These are phyloP conservation scores for Athalia cordata DNA, from an alignment of 2,888 invertebrate genomes.

Conservation along the genomic window DNA sequence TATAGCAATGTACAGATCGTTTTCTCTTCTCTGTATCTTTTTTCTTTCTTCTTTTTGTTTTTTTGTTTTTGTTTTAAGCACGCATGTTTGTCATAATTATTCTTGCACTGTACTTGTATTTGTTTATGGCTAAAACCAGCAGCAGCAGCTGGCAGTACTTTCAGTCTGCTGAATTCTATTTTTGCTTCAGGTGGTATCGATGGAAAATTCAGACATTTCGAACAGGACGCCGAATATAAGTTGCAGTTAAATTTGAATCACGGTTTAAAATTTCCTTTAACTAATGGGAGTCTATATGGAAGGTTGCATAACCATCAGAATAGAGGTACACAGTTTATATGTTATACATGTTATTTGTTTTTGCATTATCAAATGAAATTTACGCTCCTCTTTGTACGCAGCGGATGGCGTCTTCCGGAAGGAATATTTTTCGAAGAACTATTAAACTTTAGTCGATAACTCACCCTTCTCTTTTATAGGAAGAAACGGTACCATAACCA, in stretches of 20 bases:
- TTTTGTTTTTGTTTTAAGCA: too few relatives aligned
- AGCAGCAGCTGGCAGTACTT: neutral
- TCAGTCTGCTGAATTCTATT: slow-evolving; percentile 43
- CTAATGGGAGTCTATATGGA: slow-evolving; percentile 78
- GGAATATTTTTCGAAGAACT: neutral
- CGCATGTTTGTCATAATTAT: too few relatives aligned
- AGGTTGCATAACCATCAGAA: slow-evolving; percentile 74
- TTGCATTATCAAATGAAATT: too few relatives aligned
- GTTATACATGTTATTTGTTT: slow-evolving; percentile 4
- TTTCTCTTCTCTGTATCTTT: too few relatives aligned
- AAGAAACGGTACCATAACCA: slow-evolving; percentile 65
- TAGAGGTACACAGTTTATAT: slow-evolving; percentile 59
- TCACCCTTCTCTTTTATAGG: slow-evolving; percentile 51
- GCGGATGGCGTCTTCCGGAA: neutral
- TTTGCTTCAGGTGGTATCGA: slow-evolving; percentile 75
- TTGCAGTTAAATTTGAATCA: slow-evolving; percentile 72
- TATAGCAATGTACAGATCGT: too few relatives aligned
- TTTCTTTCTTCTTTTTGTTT: too few relatives aligned
- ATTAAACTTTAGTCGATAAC: neutral
- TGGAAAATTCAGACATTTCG: slow-evolving; percentile 78
- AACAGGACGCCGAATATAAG: slow-evolving; percentile 71
- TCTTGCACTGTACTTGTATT: too few relatives aligned
- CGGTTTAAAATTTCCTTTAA: slow-evolving; percentile 77
- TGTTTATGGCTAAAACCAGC: too few relatives aligned
- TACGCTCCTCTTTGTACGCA: too few relatives aligned